Evolutionary conservation across 2,888 invertebrate genomes (phyloP), one percentile per base, ranked within the genome.

Genomic region (Caenorhabditis doughertyi): DNA sequence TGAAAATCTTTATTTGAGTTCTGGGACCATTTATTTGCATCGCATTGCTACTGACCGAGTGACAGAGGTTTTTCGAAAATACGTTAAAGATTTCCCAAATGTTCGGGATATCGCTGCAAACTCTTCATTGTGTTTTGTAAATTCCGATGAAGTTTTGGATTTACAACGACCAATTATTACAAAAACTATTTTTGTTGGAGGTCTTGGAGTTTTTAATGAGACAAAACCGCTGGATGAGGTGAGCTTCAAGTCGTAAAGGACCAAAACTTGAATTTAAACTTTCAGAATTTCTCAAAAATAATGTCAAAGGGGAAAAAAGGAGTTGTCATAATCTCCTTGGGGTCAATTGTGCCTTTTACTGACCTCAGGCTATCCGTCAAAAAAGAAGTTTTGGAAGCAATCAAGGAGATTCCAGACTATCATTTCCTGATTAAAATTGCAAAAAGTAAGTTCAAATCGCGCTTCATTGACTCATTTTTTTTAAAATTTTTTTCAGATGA

Each of bases 341-440:
- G 88, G 7, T 87, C 88, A 21, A 62, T 76, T 18, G 51, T 84
- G 35, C 71, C 76, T 13, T 81, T 81, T 23, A 76, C 76, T n/a
- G 29, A 55, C 5, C 56, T 81, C 2, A 70, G 62, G 11, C 21
- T 18, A 1, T 7, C 32, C 8, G 51, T 60, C 0, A 79, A 79
- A 32, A 29, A 29, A 13, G 83, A 64, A 23, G 62, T 84, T 11
- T 60, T 81, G 4, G 13, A 44, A n/a, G 77, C 82, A 11, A 60
- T 84, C 21, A 18, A 44, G 0, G 60, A 74, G 18, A 58, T 84
- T 47, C 18, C 62, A n/a, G 84, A 89, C 39, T 89, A 89, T 76
- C 89, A 90, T 44, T 90, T 90, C 62, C 64, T 90, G 5, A 74
- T 90, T 44, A 88, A 85, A 68, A 80, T 89, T 62, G 72, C 81